Evolutionary conservation across 2,888 invertebrate species (phyloP).

Genomic region (Melitaea athalia): DNA sequence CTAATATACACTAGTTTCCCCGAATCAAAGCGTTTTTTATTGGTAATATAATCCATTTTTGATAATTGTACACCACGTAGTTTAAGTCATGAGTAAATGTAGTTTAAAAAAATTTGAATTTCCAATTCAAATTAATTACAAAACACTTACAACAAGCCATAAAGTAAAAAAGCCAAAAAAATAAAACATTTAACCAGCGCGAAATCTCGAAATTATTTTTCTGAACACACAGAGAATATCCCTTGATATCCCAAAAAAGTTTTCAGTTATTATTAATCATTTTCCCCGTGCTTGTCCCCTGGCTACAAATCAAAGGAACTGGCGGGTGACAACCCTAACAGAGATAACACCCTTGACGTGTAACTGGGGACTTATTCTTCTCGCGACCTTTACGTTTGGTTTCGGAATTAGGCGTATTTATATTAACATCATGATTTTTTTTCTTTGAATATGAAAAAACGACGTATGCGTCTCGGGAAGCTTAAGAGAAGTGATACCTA

Average conservation of each 20-base stretch:
- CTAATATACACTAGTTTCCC: too few relatives aligned
- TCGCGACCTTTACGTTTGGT: conserved; percentile 45
- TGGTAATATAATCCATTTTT: too few relatives aligned
- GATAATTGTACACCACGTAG: too few relatives aligned
- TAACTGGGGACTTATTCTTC: conserved; percentile 59
- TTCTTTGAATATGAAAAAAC: too few relatives aligned
- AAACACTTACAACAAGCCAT: not conserved
- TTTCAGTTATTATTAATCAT: conserved; percentile 36
- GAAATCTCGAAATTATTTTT: conserved; percentile 25
- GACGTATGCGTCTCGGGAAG: too few relatives aligned
- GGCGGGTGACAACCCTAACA: conserved; percentile 54
- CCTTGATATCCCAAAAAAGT: conserved; percentile 33
- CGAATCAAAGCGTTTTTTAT: too few relatives aligned
- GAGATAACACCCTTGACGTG: conserved; percentile 62
- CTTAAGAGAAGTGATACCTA: too few relatives aligned
- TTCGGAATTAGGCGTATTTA: conserved; percentile 30
- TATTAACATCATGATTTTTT: not conserved
- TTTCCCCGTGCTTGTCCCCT: conserved; percentile 30
- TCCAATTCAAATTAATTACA: not conserved
- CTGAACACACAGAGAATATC: conserved; percentile 29
- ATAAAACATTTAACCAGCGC: not conserved
- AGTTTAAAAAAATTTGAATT: too few relatives aligned
- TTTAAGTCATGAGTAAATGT: too few relatives aligned
- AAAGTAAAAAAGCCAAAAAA: not conserved
- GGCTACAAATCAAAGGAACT: conserved; percentile 63